phyloP scores from a whole-genome alignment of 2,797 vertebrate genomes.

The Benthosema pterotum region DNA sequence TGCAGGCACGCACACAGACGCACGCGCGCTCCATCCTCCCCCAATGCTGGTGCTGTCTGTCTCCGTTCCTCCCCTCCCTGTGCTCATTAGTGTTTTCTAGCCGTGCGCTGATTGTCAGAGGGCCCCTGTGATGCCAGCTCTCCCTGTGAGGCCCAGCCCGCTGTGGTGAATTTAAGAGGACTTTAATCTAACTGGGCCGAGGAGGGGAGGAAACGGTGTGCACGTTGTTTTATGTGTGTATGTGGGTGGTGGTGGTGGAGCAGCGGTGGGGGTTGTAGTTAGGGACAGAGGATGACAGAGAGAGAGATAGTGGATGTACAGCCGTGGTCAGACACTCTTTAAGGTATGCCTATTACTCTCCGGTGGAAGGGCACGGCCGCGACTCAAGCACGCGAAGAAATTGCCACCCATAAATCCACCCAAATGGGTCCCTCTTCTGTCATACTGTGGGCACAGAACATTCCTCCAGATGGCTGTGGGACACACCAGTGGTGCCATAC shows the following conservation, averaged over 20 bases:
- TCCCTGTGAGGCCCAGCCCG: conserved; percentile 59
- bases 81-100: conserved; percentile 77
- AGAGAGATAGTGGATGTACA: conserved; percentile 12
- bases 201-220: conserved; percentile 37
- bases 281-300: conserved; percentile 46
- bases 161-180: conserved; percentile 74
- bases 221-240: no score
- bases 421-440: conserved; percentile 74
- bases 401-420: conserved; percentile 74
- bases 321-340: conserved; percentile 65
- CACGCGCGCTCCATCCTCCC: conserved; percentile 53
- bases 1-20: no score
- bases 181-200: conserved; percentile 77
- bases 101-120: conserved; percentile 74
- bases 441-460: conserved; percentile 71
- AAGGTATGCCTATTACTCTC: conserved; percentile 73
- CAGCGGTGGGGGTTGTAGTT: conserved; percentile 7
- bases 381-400: conserved; percentile 73
- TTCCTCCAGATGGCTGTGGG: conserved; percentile 79
- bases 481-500: conserved; percentile 73
- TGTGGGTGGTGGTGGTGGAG: background rate
- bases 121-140: conserved; percentile 64
- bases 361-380: conserved; percentile 64
- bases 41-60: conserved; percentile 58
- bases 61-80: conserved; percentile 47